phyloP scores from a whole-genome alignment of 2,797 vertebrate genomes.

The Naso thynnoides region DNA sequence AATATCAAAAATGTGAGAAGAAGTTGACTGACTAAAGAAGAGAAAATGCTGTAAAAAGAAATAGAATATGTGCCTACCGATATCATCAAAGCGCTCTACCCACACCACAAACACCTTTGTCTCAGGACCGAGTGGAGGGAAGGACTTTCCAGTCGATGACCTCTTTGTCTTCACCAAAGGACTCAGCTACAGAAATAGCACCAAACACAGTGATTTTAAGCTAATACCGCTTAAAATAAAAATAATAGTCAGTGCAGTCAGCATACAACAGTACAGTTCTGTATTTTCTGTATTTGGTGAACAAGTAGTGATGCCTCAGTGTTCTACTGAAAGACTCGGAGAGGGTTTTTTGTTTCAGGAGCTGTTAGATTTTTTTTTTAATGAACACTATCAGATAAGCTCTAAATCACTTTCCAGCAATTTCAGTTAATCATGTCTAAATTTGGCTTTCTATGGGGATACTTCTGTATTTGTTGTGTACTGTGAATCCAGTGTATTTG shows the following conservation, averaged over 20 bases:
- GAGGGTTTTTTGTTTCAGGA: too few relatives aligned
- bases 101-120: slow-evolving; percentile 97
- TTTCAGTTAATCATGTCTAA: too few relatives aligned
- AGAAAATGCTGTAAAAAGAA: background rate
- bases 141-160: slow-evolving; percentile 90
- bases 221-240: background rate
- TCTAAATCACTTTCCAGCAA: too few relatives aligned
- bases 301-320: too few relatives aligned
- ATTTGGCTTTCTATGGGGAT: too few relatives aligned
- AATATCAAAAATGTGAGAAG: background rate
- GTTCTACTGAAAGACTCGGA: too few relatives aligned
- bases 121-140: slow-evolving; percentile 94
- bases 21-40: background rate
- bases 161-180: slow-evolving; percentile 92
- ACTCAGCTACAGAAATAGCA: slow-evolving; percentile 83
- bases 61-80: slow-evolving; percentile 83
- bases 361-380: too few relatives aligned
- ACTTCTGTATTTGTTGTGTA: too few relatives aligned
- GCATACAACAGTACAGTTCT: too few relatives aligned
- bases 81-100: slow-evolving; percentile 96
- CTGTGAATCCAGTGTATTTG: too few relatives aligned
- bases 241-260: background rate
- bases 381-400: too few relatives aligned
- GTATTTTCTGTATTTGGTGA: too few relatives aligned
- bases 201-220: slow-evolving; percentile 5